Conservation (phyloP, 1,140 invertebrate genomes). For the Drosophila auraria region DNA sequence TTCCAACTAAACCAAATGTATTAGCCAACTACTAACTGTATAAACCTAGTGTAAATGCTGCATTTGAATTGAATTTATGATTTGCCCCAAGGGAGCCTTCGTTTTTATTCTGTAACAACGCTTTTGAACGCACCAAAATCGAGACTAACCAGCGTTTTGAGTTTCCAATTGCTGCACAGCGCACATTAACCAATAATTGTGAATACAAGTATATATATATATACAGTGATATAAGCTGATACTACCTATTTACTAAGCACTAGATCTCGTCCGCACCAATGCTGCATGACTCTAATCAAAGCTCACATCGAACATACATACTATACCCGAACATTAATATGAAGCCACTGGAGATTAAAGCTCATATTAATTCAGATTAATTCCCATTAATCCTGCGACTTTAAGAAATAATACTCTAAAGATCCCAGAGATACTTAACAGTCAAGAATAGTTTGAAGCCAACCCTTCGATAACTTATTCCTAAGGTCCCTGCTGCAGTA, state of each 20-base stretch:
- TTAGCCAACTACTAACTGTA: constrained; percentile 73
- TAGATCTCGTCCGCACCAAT: constrained; percentile 66
- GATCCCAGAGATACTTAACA: too few relatives aligned
- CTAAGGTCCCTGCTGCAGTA: neutral
- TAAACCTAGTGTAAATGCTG: constrained; percentile 72
- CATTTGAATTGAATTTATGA: constrained; percentile 56
- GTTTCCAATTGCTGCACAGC: constrained; percentile 65
- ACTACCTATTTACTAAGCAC: constrained; percentile 64
- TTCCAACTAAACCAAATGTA: constrained; percentile 61
- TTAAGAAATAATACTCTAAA: too few relatives aligned
- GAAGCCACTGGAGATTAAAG: constrained; percentile 15
- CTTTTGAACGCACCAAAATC: constrained; percentile 60
- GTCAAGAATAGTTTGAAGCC: too few relatives aligned
- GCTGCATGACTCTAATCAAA: constrained; percentile 72
- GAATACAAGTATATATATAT: constrained; percentile 66
- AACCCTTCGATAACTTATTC: too few relatives aligned
- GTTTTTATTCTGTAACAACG: constrained; percentile 59
- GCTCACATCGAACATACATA: constrained; percentile 44
- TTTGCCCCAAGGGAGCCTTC: constrained; percentile 38
- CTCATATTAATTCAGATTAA: too few relatives aligned
- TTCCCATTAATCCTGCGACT: too few relatives aligned
- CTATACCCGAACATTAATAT: constrained; percentile 11
- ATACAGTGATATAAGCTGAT: constrained; percentile 43
- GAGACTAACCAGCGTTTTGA: constrained; percentile 60
- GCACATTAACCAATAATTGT: constrained; percentile 65